These are phyloP conservation scores for Chromobotia macracanthus DNA, from an alignment of 2,797 vertebrate genomes.

Conservation along the genomic window DNA sequence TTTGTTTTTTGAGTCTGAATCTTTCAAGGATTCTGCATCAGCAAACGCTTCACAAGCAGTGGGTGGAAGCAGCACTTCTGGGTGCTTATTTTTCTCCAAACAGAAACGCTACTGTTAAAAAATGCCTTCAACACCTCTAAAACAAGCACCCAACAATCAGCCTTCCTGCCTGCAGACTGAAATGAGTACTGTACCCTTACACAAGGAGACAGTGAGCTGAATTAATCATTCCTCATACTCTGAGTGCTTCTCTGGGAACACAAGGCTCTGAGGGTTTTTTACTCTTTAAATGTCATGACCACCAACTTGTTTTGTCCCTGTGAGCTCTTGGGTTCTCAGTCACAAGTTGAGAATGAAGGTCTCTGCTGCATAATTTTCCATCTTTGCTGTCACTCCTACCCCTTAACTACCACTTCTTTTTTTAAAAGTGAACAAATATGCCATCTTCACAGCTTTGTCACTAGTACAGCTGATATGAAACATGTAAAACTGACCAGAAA, in stretches of 20 bases:
- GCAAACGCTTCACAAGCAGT: slow-evolving; percentile 44
- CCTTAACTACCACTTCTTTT: background rate
- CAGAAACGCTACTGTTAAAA: slow-evolving; percentile 40
- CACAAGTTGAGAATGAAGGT: slow-evolving; percentile 31
- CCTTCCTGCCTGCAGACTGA: slow-evolving; percentile 36
- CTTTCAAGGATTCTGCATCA: background rate
- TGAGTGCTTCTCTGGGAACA: slow-evolving; percentile 28
- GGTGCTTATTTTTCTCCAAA: slow-evolving; percentile 26
- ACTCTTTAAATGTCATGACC: slow-evolving; percentile 54
- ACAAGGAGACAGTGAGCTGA: slow-evolving; percentile 18
- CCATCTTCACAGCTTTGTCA: background rate
- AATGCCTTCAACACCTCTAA: slow-evolving; percentile 31
- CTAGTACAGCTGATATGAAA: background rate
- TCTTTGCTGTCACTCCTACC: background rate
- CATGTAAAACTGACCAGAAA: too few species aligned
- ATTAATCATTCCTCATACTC: slow-evolving; percentile 43
- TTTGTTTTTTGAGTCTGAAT: background rate
- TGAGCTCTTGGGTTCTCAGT: slow-evolving; percentile 18
- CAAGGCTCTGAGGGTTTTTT: slow-evolving; percentile 36
- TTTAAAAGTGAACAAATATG: background rate
- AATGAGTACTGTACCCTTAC: slow-evolving; percentile 26
- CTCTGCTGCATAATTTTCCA: slow-evolving; percentile 41
- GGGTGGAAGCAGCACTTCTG: slow-evolving; percentile 36
- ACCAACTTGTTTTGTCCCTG: slow-evolving; percentile 45
- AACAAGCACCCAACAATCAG: slow-evolving; percentile 48